Evolutionary conservation across 2,797 vertebrate genomes (phyloP), one percentile per base, ranked within the genome.

Genomic region (Crypturellus tataupa): DNA sequence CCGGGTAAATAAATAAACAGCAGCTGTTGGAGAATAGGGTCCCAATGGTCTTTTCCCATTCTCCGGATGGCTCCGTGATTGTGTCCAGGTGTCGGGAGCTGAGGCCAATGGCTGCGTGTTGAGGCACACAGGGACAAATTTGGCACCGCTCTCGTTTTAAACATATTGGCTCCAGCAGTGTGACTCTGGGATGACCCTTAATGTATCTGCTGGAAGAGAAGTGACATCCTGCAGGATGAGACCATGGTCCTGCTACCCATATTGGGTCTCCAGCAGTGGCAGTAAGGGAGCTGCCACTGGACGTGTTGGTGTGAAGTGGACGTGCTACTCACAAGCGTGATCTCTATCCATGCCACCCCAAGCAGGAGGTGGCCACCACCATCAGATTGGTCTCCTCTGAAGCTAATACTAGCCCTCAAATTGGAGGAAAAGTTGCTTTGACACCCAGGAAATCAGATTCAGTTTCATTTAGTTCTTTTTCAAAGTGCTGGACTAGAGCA

Each of bases 1-100:
- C 56, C 4, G n/a, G 51, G 49, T 88, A 87, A 97, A 96, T 89
- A 87, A 97, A 96, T 90, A 93, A 95, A 92, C 93, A 96, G 93
- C 96, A 96, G 94, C 96, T 97, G 96, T 5, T 14, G 83, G 8
- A 49, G 68, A 62, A 16, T 24, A 39, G 80, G 64, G 75, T 82
- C 49, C 25, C 0, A 24, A 73, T 0, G 7, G 79, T 56, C 67
- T 88, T 89, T 96, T 94, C 78, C 91, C 89, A 64, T 60, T 77
- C 68, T 78, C 72, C 0, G 2, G 4, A 6, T 2, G 10, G 79
- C 35, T 87, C 71, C 37, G 65, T 93, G 95, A 90, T 94, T 90
- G 73, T 1, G 0, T 89, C 92, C 96, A 97, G 96, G 97, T 95
- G 93, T 2, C 2, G 60, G 56, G 79, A 85, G 65, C 33, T 0